Evolutionary conservation across 2,888 invertebrate species (phyloP), one percentile per base, ranked within the genome.

Genomic region (Watsonalla cultraria): DNA sequence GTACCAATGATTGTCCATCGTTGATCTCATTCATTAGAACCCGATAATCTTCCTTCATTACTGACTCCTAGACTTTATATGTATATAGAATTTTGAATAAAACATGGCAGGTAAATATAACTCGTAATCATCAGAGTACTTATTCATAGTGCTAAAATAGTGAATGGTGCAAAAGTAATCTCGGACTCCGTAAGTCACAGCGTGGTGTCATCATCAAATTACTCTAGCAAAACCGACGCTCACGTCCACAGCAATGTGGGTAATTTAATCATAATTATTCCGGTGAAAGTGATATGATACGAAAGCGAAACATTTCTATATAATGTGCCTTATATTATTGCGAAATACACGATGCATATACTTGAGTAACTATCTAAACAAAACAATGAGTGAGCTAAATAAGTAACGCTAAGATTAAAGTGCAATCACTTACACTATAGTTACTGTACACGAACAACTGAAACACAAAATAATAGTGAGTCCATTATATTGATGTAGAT

Each of bases 11-110:
- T 24, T 24, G 24, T 24, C 24, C 24, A 24, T 4, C 24, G 4
- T 24, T 4, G 24, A 24, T 24, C 24, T 24, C 24, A 24, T 24
- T 24, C 24, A 24, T 24, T 24, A 24, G 24, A 24, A 24, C 4
- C 24, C 24, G 4, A 24, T 24, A 24, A 24, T 24, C 24, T 24
- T 24, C 4, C 24, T n/a, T n/a, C n/a, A n/a, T n/a, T n/a, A n/a
- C n/a, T n/a, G n/a, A n/a, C n/a, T 24, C 24, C 4, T 24, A 24
- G 24, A 24, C 24, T 24, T 24, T 24, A 24, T 24, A 24, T 24
- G n/a, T n/a, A 24, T 24, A 24, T 2, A 24, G 24, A 24, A 24
- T 24, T 24, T 24, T 51, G 13, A 58, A 56, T 53, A 62, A 55
- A 37, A 8, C 37, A 37, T 37, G 37, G 11, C 42, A 42, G 5